Percentiles rank a stretch among this genome's conserved stretches.
phyloP scores from a whole-genome alignment of 2,797 vertebrate species.

The Anolis apletophallus region DNA sequence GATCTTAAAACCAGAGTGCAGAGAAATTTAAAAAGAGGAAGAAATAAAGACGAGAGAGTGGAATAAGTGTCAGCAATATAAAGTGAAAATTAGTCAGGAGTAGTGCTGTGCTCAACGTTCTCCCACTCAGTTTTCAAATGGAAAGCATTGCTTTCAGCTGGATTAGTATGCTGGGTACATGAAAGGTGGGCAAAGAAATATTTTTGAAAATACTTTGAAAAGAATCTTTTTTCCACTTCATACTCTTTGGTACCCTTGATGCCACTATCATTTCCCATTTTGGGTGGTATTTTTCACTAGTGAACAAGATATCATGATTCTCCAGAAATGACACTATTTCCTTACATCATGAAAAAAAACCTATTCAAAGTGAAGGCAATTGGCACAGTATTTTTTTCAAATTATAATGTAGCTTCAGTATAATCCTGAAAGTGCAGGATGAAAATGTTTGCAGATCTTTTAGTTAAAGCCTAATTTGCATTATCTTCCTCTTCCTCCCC shows the following conservation, averaged over 20 bases:
- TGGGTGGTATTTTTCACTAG: too few relatives aligned
- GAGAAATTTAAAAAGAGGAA: constrained; percentile 23
- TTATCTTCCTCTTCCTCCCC: not conserved
- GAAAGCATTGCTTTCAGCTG: not conserved
- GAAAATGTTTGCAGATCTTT: not conserved
- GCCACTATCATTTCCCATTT: not conserved
- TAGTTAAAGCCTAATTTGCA: not conserved
- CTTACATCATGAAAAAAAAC: not conserved
- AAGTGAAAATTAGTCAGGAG: constrained; percentile 16
- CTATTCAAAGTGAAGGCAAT: not conserved
- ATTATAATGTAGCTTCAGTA: not conserved
- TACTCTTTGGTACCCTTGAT: not conserved
- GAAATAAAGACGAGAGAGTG: constrained; percentile 29
- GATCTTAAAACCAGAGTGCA: constrained; percentile 34
- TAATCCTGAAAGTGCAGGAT: not conserved
- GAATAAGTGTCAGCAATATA: constrained; percentile 38
- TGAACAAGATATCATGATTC: not conserved
- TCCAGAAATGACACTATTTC: not conserved
- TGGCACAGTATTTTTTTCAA: not conserved
- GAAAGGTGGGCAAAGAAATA: not conserved
- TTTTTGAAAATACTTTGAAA: not conserved
- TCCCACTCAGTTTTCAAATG: constrained; percentile 8
- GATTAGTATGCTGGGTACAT: not conserved
- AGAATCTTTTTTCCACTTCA: not conserved
- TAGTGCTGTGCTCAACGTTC: not conserved